These are phyloP conservation scores for Pyrocoelia pectoralis DNA, from an alignment of 2,888 invertebrate species.

Conservation along the genomic window DNA sequence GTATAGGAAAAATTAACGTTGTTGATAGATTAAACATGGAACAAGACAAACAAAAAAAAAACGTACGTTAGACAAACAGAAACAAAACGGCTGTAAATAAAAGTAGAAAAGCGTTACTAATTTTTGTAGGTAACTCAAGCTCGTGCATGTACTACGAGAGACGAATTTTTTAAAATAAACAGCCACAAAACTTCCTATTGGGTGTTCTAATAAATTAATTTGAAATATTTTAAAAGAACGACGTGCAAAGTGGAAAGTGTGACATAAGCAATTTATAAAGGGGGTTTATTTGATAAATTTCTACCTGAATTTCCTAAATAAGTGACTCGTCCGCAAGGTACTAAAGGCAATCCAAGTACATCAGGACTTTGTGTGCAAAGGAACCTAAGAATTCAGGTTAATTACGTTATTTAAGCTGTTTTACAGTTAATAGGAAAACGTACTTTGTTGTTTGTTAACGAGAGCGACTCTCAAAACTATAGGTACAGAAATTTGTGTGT, in stretches of 20 bases:
- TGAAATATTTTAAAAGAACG: not conserved
- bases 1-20: slow-evolving; percentile 31
- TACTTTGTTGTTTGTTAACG: slow-evolving; percentile 3
- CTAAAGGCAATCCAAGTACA: slow-evolving; percentile 60
- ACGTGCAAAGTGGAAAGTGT: slow-evolving; percentile 17
- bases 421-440: slow-evolving; percentile 9
- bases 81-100: slow-evolving; percentile 33
- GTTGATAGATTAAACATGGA: slow-evolving; percentile 47
- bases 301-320: slow-evolving; percentile 59
- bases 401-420: slow-evolving; percentile 34
- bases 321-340: slow-evolving; percentile 60
- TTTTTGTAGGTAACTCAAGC: slow-evolving; percentile 16
- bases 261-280: slow-evolving; percentile 8
- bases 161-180: slow-evolving; percentile 12
- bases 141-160: slow-evolving; percentile 17
- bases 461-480: slow-evolving; percentile 7
- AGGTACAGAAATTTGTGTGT: not conserved
- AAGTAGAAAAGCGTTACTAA: slow-evolving; percentile 28
- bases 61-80: slow-evolving; percentile 41
- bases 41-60: slow-evolving; percentile 42
- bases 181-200: not conserved
- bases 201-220: not conserved
- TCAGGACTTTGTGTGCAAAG: slow-evolving; percentile 62
- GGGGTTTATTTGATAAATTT: slow-evolving; percentile 22
- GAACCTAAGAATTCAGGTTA: slow-evolving; percentile 55